phyloP scores from a whole-genome alignment of 2,888 invertebrate species.

The Hanleya hanleyi region DNA sequence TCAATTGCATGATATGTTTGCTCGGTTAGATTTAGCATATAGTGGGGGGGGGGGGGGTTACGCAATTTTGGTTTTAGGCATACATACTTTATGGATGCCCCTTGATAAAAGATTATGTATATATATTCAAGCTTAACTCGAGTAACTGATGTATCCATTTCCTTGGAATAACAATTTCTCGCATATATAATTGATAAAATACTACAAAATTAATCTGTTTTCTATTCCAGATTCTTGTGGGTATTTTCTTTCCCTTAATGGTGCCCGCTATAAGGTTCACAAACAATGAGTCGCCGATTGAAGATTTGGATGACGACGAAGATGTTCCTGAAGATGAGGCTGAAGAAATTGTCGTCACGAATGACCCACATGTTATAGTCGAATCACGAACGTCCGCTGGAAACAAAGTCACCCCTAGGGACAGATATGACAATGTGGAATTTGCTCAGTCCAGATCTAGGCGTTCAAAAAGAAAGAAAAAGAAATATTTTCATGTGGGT shows the following conservation, averaged over 20 bases:
- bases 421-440: slow-evolving; percentile 3
- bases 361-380: slow-evolving; percentile 12
- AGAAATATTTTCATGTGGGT: slow-evolving; percentile 51
- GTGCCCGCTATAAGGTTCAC: slow-evolving; percentile 65
- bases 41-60: too few relatives aligned
- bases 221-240: slow-evolving; percentile 56
- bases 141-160: too few relatives aligned
- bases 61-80: too few relatives aligned
- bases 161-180: too few relatives aligned
- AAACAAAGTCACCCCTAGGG: slow-evolving; percentile 3
- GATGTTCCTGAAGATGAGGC: slow-evolving; percentile 39
- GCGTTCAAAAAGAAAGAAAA: slow-evolving; percentile 22
- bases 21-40: too few relatives aligned
- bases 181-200: too few relatives aligned
- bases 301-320: slow-evolving; percentile 30
- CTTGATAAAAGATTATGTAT: too few relatives aligned
- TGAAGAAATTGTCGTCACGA: slow-evolving; percentile 27
- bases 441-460: background rate
- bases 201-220: too few relatives aligned
- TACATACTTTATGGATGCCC: too few relatives aligned
- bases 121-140: too few relatives aligned
- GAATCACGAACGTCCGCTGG: background rate
- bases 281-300: slow-evolving; percentile 26
- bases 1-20: too few relatives aligned
- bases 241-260: slow-evolving; percentile 58